Conservation (phyloP, 2,797 vertebrate genomes). For the Thunnus albacares region DNA sequence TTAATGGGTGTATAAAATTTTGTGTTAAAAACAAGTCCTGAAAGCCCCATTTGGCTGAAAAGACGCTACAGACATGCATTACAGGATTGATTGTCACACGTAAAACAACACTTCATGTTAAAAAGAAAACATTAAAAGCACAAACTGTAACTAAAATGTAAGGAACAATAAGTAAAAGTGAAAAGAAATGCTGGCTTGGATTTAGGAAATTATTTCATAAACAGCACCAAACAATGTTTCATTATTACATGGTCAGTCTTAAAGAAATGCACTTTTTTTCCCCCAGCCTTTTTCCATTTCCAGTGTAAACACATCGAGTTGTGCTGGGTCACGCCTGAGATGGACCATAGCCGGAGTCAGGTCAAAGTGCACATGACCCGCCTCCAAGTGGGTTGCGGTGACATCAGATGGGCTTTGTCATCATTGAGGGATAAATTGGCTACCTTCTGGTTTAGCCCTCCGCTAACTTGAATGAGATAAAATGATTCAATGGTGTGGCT, state of each 20-base stretch:
- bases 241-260: slow-evolving; percentile 2
- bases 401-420: too few species aligned
- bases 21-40: slow-evolving; percentile 9
- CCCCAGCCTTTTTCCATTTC: too few species aligned
- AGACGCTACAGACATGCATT: slow-evolving; percentile 18
- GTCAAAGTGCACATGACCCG: too few species aligned
- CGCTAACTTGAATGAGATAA: too few species aligned
- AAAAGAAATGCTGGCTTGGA: slow-evolving; percentile 22
- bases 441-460: too few species aligned
- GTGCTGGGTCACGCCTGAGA: too few species aligned
- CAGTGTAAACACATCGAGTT: too few species aligned
- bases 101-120: slow-evolving; percentile 28
- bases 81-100: slow-evolving; percentile 62
- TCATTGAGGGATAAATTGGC: too few species aligned
- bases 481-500: too few species aligned
- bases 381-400: too few species aligned
- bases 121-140: slow-evolving; percentile 11
- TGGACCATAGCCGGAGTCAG: too few species aligned
- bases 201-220: slow-evolving; percentile 6
- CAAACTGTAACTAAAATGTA: not conserved
- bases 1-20: not conserved
- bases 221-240: slow-evolving; percentile 17
- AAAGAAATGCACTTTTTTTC: not conserved
- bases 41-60: not conserved
- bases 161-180: not conserved